Evolutionary conservation across 2,888 invertebrate genomes (phyloP).

Genomic region (Thymelicus lineola): DNA sequence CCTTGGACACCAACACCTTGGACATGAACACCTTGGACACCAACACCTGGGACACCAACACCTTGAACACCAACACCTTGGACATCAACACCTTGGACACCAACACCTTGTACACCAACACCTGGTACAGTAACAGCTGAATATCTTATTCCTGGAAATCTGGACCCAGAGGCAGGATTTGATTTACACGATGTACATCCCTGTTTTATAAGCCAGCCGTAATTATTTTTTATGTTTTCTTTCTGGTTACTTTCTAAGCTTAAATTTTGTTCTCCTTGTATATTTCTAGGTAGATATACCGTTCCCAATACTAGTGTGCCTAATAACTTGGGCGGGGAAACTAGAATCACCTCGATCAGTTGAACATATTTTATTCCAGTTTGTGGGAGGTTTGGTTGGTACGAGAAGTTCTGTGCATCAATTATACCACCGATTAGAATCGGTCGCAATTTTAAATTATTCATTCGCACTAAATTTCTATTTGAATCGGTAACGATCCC

Average conservation of each 20-base stretch:
- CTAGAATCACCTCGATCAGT: neutral
- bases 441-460: constrained; percentile 58
- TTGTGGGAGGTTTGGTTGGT: neutral
- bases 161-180: neutral
- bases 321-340: neutral
- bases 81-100: no score
- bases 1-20: no score
- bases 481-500: constrained; percentile 52
- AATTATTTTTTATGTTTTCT: neutral
- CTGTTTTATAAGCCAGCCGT: no score
- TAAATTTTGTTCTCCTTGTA: neutral
- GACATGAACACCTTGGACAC: no score
- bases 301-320: neutral
- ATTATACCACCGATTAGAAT: constrained; percentile 56
- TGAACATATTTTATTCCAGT: neutral
- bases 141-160: no score
- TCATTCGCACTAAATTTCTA: constrained; percentile 51
- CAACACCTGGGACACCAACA: no score
- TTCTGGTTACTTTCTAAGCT: neutral
- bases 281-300: neutral
- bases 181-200: neutral
- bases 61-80: no score
- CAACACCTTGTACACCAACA: no score
- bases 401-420: neutral
- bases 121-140: no score